A percentile compares a stretch with the other conserved stretches of the same genome.
phyloP scores from a whole-genome alignment of 2,888 invertebrate genomes.

The Drosophila borborema region DNA sequence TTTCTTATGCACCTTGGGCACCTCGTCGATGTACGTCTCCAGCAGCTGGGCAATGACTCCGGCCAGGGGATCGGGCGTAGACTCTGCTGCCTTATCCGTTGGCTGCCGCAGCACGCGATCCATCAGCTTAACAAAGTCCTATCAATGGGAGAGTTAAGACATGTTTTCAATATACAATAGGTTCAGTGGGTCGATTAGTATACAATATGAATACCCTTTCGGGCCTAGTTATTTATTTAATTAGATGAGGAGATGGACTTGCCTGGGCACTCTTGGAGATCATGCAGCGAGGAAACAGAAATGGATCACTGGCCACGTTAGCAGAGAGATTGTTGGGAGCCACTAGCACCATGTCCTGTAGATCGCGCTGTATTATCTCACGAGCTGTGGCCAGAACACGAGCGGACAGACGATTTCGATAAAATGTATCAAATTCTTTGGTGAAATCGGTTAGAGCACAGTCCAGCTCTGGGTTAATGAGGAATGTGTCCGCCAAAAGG shows the following conservation, averaged over 20 bases:
- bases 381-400: slow-evolving; percentile 89
- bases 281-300: slow-evolving; percentile 84
- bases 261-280: slow-evolving; percentile 85
- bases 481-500: slow-evolving; percentile 87
- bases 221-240: not conserved
- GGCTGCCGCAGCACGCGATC: slow-evolving; percentile 82
- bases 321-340: slow-evolving; percentile 85
- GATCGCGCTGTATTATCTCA: slow-evolving; percentile 91
- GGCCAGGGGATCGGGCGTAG: slow-evolving; percentile 35
- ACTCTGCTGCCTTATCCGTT: slow-evolving; percentile 15
- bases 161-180: not conserved
- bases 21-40: slow-evolving; percentile 91
- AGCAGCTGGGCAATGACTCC: slow-evolving; percentile 86
- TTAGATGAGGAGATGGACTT: slow-evolving; percentile 14
- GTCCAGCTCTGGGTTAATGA: slow-evolving; percentile 86
- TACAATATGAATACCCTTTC: not conserved
- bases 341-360: slow-evolving; percentile 89
- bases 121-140: slow-evolving; percentile 83
- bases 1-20: slow-evolving; percentile 92
- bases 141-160: not conserved
- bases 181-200: not conserved
- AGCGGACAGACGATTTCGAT: slow-evolving; percentile 91
- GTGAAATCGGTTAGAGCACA: slow-evolving; percentile 89
- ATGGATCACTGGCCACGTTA: slow-evolving; percentile 76
- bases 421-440: slow-evolving; percentile 90